Evolutionary conservation across 2,888 invertebrate genomes (phyloP).

Genomic region (Glyphotaelius pellucidus): DNA sequence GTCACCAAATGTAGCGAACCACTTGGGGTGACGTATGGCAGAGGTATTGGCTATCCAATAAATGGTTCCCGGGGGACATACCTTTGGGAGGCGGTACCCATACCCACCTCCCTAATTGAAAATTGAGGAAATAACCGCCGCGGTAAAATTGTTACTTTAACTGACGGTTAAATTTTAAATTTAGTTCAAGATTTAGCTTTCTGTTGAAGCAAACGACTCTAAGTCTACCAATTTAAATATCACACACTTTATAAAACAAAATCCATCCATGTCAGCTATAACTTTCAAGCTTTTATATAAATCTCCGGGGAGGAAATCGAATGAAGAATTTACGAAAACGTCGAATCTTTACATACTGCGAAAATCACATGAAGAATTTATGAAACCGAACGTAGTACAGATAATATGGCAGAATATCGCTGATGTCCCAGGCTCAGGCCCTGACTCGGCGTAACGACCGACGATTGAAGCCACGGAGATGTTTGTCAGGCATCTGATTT

Average conservation of each 20-base stretch:
- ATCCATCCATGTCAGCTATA: not conserved
- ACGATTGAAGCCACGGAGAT: not conserved
- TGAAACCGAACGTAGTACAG: not conserved
- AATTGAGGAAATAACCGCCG: too few species aligned
- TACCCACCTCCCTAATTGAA: too few species aligned
- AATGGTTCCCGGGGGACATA: too few species aligned
- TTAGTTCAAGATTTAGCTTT: too few species aligned
- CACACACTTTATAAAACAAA: not conserved
- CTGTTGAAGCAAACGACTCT: not conserved
- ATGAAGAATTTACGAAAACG: not conserved
- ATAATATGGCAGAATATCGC: not conserved
- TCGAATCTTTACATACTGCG: not conserved
- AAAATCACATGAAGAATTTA: not conserved
- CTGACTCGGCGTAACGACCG: conserved; percentile 12
- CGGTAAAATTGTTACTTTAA: too few species aligned
- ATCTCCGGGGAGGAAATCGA: not conserved
- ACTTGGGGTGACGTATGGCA: too few species aligned
- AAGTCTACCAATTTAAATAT: not conserved
- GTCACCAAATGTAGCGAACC: too few species aligned
- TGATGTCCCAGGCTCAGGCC: not conserved
- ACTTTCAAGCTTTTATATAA: not conserved
- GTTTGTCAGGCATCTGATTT: conserved; percentile 48
- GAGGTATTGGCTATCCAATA: too few species aligned
- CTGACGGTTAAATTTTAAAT: too few species aligned
- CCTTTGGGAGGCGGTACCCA: too few species aligned